phyloP scores from a whole-genome alignment of 2,797 vertebrate genomes.

The Pogoniulus pusillus region DNA sequence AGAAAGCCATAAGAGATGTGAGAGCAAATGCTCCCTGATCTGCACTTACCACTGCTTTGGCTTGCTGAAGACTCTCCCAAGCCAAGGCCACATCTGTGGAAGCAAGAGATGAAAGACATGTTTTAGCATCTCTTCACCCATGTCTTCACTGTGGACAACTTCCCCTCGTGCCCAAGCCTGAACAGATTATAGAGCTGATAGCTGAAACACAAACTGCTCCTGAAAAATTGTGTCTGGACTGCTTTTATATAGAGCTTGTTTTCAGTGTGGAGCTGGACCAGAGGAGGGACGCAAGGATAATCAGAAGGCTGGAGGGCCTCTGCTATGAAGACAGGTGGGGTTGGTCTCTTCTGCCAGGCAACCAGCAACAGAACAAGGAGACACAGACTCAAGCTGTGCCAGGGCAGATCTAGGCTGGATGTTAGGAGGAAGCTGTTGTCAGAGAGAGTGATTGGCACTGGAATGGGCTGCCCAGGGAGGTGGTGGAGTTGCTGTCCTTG shows the following conservation, averaged over 20 bases:
- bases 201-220: not conserved
- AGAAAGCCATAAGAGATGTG: not conserved
- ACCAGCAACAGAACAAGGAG: too few species aligned
- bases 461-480: too few species aligned
- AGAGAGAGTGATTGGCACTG: too few species aligned
- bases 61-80: conserved; percentile 24
- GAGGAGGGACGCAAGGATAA: too few species aligned
- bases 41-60: conserved; percentile 28
- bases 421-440: too few species aligned
- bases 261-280: not conserved
- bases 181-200: not conserved
- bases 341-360: too few species aligned
- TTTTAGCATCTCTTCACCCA: not conserved
- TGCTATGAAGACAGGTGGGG: too few species aligned
- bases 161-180: not conserved
- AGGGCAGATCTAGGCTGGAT: too few species aligned
- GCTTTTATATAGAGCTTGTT: not conserved
- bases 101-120: not conserved
- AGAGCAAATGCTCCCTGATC: not conserved
- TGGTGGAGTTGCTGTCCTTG: too few species aligned
- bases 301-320: too few species aligned
- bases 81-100: conserved; percentile 30
- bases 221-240: not conserved
- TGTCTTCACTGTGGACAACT: not conserved
- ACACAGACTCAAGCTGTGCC: too few species aligned